These are phyloP conservation scores for Cuniculus paca DNA, from an alignment of 2,797 vertebrate species.

Conservation along the genomic window DNA sequence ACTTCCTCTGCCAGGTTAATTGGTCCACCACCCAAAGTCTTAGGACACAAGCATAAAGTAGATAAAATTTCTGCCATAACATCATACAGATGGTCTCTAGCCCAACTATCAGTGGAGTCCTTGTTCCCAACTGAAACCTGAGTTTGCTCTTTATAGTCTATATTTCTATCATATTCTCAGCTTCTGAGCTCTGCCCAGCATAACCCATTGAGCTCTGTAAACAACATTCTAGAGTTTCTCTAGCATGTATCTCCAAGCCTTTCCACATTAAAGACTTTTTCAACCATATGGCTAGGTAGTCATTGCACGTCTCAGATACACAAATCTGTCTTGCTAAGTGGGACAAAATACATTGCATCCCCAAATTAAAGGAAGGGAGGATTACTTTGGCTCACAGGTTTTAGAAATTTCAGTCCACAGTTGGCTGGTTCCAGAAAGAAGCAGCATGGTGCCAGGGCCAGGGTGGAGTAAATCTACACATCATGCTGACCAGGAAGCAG, in stretches of 20 bases:
- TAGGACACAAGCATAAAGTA: neutral
- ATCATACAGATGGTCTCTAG: neutral
- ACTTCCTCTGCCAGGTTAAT: neutral
- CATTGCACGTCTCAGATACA: neutral
- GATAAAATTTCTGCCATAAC: neutral
- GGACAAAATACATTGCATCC: neutral
- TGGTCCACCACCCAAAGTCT: neutral
- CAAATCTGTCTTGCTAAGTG: neutral
- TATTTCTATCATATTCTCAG: neutral
- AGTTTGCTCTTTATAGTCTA: neutral
- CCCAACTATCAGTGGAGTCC: neutral
- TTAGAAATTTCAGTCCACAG: neutral
- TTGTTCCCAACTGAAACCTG: neutral
- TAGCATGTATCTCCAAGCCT: neutral
- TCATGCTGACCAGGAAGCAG: neutral
- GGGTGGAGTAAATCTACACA: neutral
- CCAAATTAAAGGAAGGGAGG: neutral
- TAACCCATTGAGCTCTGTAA: neutral
- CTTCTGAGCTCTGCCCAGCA: neutral
- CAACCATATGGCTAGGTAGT: neutral
- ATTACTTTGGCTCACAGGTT: neutral
- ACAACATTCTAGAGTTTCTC: neutral
- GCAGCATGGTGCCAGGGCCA: neutral
- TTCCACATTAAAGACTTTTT: neutral
- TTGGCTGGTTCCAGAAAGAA: neutral